These are phyloP conservation scores for Heliconius melpomene DNA, from an alignment of 1,140 invertebrate species.

Conservation along the genomic window DNA sequence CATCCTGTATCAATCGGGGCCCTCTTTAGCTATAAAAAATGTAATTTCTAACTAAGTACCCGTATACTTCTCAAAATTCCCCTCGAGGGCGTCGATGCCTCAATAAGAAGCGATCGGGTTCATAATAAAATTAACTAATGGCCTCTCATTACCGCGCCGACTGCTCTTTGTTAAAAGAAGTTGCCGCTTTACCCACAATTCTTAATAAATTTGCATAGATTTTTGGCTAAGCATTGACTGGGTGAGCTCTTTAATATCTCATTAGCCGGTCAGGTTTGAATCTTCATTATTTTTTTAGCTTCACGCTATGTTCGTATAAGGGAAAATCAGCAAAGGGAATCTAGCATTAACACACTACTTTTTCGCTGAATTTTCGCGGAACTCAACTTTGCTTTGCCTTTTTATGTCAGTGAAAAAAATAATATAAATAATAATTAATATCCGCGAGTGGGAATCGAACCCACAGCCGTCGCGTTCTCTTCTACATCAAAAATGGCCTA, in stretches of 20 bases:
- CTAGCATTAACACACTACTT: no score
- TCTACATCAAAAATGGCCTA: no score
- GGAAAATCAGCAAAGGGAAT: no score
- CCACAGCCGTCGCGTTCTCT: no score
- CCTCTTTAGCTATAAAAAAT: constrained; percentile 38
- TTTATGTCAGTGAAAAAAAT: no score
- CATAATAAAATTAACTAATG: constrained; percentile 51
- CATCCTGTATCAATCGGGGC: constrained; percentile 28
- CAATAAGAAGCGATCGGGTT: constrained; percentile 39
- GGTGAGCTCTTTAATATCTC: constrained; percentile 16
- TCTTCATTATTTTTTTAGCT: background rate
- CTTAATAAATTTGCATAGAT: constrained; percentile 37
- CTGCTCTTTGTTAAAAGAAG: constrained; percentile 40
- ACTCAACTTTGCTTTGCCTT: no score
- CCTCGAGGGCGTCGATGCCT: constrained; percentile 35
- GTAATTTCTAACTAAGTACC: constrained; percentile 40
- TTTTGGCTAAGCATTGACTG: constrained; percentile 34
- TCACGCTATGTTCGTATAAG: background rate
- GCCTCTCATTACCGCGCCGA: constrained; percentile 47
- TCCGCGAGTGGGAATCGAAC: no score
- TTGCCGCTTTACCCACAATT: constrained; percentile 41
- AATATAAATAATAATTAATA: no score
- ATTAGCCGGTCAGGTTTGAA: background rate
- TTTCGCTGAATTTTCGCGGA: no score
- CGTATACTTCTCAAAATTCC: constrained; percentile 38